phyloP scores from a whole-genome alignment of 2,113 vertebrate species.

The Perccottus glenii region DNA sequence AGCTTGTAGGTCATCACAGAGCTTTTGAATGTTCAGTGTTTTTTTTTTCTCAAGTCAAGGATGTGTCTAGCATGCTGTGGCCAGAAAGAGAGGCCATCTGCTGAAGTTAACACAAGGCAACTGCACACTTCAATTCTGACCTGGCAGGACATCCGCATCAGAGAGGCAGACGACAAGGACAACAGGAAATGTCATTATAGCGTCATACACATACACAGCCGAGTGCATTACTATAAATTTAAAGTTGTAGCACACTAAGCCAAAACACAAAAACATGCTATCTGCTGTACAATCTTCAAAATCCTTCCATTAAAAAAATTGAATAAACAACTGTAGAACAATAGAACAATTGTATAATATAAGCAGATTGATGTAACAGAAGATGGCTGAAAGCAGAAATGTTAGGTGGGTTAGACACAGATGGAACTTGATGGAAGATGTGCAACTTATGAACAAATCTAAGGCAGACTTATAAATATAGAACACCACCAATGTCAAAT shows the following conservation, averaged over 20 bases:
- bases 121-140: conserved; percentile 49
- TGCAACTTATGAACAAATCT: too few species aligned
- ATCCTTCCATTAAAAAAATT: too few species aligned
- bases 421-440: too few species aligned
- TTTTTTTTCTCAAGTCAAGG: conserved; percentile 66
- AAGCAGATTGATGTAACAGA: too few species aligned
- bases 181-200: conserved; percentile 14
- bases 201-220: neutral
- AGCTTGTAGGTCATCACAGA: conserved; percentile 31
- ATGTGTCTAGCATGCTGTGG: conserved; percentile 46
- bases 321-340: too few species aligned
- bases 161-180: conserved; percentile 48
- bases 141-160: conserved; percentile 62
- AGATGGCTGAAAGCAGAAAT: too few species aligned
- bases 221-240: neutral
- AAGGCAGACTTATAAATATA: conserved; percentile 29
- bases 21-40: conserved; percentile 45
- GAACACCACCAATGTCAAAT: conserved; percentile 35
- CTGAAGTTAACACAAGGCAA: conserved; percentile 56
- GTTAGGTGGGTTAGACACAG: too few species aligned
- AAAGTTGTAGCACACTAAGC: neutral
- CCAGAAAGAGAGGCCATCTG: conserved; percentile 68
- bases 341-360: too few species aligned
- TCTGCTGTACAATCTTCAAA: too few species aligned
- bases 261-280: neutral